Evolutionary conservation across 1,140 invertebrate genomes (phyloP), one percentile per base, ranked within the genome.

Genomic region (Andrena cerasifolii): DNA sequence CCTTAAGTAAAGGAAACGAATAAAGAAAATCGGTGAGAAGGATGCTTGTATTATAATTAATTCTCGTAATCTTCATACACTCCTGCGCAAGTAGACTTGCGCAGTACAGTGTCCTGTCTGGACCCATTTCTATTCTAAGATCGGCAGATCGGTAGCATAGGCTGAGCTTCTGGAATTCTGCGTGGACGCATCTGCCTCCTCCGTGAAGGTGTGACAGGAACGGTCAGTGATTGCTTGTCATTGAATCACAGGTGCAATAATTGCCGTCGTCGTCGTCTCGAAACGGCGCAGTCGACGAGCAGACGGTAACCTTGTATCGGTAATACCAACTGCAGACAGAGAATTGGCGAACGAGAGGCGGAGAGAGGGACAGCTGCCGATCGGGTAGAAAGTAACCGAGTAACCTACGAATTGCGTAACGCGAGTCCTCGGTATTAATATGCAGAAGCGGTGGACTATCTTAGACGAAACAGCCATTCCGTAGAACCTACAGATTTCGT

Each of bases 351-450:
- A 36, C 24, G 53, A 36, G 33, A 31, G 59, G 21, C 10, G 18
- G 65, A 61, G 63, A 33, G 47, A 21, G 66, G 26, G 56, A 77
- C 24, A 62, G 16, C 21, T 21, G 70, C 33, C 33, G 31, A 72
- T 76, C 70, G 70, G 61, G 56, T 85, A 85, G 83, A 85, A 85
- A 85, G 83, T 84, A 84, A 82, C 54, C 81, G 81, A 75, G 78
- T 83, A 81, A 83, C 76, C 81, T 77, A 59, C 71, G 67, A 79
- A 82, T 82, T 82, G 71, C 80, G 77, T 70, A 82, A 82, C 49
- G 21, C 61, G 18, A 72, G 31, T 80, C 33, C 70, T 65, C 70
- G 36, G 53, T 47, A 18, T 74, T 79, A 65, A 74, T 79, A 74
- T 62, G 67, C 33, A 40, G 24, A 18, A 65, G n/a, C 28, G 24